Percentiles rank a stretch among this genome's conserved stretches.
Evolutionary conservation across 2,888 invertebrate species (phyloP).

Genomic region (Tipula vernalis): DNA sequence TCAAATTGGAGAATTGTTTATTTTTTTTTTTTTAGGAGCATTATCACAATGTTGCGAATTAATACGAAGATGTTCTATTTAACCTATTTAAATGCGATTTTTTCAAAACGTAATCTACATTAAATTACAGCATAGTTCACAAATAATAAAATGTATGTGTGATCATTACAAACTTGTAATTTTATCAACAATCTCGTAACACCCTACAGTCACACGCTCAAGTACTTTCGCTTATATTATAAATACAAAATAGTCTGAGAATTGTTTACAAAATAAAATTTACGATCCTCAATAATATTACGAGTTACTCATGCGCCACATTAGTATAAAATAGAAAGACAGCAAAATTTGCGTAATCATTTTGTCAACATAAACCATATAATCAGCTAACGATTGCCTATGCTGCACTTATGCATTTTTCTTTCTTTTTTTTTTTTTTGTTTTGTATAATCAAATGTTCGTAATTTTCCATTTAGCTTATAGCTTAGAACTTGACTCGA

Average conservation of each 20-base stretch:
- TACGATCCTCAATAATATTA: background rate
- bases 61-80: too few relatives aligned
- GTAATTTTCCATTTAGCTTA: background rate
- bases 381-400: background rate
- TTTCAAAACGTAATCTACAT: too few relatives aligned
- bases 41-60: too few relatives aligned
- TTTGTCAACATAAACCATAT: background rate
- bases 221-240: too few relatives aligned
- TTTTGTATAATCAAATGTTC: background rate
- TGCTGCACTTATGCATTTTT: background rate
- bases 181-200: too few relatives aligned
- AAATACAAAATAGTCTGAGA: background rate
- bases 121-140: too few relatives aligned
- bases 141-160: too few relatives aligned
- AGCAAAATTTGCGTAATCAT: background rate
- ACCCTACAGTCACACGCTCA: too few relatives aligned
- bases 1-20: too few relatives aligned
- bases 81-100: too few relatives aligned
- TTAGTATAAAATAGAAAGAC: background rate
- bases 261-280: background rate
- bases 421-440: background rate
- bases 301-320: background rate
- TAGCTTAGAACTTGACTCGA: background rate
- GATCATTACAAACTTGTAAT: too few relatives aligned
- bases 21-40: too few relatives aligned